phyloP scores from a whole-genome alignment of 2,888 invertebrate species.

The Caenorhabditis sp. region DNA sequence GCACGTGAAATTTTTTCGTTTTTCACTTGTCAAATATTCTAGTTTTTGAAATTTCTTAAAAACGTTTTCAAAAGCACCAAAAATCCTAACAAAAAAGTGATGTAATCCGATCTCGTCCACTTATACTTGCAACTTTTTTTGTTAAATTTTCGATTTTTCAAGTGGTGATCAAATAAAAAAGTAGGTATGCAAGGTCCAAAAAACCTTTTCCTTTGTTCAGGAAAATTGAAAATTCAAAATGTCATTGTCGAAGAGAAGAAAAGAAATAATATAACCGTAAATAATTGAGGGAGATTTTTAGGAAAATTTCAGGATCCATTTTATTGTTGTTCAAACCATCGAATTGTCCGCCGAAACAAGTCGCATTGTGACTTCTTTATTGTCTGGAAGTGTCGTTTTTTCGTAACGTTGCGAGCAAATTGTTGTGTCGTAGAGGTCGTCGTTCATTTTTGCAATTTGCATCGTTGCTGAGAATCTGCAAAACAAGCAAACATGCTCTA shows the following conservation, averaged over 20 bases:
- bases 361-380: constrained; percentile 24
- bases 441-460: constrained; percentile 2
- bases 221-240: too few relatives aligned
- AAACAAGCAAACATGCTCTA: too few relatives aligned
- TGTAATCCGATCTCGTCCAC: not conserved
- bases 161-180: not conserved
- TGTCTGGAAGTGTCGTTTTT: constrained; percentile 17
- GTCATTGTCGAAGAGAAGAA: not conserved
- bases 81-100: not conserved
- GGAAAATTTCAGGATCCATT: not conserved
- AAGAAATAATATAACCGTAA: not conserved
- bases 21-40: too few relatives aligned
- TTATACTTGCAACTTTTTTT: not conserved
- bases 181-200: not conserved
- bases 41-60: not conserved
- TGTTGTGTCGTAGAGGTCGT: constrained; percentile 25
- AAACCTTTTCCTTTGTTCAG: too few relatives aligned
- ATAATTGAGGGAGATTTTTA: not conserved
- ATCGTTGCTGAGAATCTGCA: too few relatives aligned
- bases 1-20: not conserved
- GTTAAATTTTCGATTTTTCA: not conserved
- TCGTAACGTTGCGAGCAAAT: constrained; percentile 17
- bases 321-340: not conserved
- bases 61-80: not conserved
- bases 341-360: constrained; percentile 15